phyloP scores from a whole-genome alignment of 1,140 invertebrate genomes.

The Zaprionus kolodkinae region DNA sequence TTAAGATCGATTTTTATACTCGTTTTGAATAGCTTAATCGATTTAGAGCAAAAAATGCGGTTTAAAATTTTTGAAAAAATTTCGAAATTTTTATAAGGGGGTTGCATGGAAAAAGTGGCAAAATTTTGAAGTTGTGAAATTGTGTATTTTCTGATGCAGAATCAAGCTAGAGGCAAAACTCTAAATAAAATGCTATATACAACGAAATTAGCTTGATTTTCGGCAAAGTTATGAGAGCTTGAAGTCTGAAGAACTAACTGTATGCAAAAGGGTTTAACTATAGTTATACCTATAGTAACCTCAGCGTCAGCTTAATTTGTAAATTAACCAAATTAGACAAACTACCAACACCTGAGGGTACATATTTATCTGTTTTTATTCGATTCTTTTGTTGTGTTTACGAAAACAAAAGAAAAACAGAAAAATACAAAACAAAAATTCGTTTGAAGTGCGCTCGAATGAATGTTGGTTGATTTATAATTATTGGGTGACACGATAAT shows the following conservation, averaged over 20 bases:
- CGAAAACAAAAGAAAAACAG: not conserved
- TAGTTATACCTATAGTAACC: not conserved
- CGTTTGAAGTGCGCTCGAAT: constrained; percentile 4
- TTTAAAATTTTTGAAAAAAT: not conserved
- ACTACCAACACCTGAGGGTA: not conserved
- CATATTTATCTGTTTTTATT: not conserved
- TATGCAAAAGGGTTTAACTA: not conserved
- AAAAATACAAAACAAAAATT: constrained; percentile 6
- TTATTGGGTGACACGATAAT: constrained; percentile 50
- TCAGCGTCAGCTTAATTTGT: not conserved
- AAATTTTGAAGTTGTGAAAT: not conserved
- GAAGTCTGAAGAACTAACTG: not conserved
- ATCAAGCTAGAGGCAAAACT: not conserved
- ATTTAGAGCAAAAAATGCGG: not conserved
- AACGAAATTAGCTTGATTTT: not conserved
- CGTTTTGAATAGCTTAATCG: not conserved
- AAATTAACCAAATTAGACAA: constrained; percentile 2
- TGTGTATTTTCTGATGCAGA: not conserved
- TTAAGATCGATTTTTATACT: not conserved
- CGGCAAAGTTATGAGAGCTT: not conserved
- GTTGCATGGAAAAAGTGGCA: not conserved
- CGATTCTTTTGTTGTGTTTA: constrained; percentile 6
- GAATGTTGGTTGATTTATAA: constrained; percentile 51
- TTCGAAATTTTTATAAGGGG: not conserved
- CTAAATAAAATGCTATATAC: not conserved